phyloP scores from a whole-genome alignment of 2,888 invertebrate species.

The Hypselothyrea guttata region DNA sequence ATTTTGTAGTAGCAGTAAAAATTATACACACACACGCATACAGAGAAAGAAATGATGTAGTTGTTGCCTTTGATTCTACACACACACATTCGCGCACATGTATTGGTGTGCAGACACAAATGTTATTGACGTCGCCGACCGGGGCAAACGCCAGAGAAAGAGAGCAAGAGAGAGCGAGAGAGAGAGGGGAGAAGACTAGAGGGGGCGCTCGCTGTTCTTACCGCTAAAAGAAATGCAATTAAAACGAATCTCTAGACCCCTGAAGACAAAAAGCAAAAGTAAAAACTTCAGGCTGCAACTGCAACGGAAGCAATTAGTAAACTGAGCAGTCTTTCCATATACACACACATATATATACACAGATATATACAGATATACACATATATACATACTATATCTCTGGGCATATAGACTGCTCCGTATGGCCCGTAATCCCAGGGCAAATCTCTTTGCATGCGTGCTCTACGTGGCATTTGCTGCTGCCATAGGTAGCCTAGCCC shows the following conservation, averaged over 20 bases:
- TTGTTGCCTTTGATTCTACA: slow-evolving; percentile 48
- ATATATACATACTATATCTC: background rate
- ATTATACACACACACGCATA: slow-evolving; percentile 1
- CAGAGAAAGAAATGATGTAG: slow-evolving; percentile 9
- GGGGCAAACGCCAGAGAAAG: slow-evolving; percentile 45
- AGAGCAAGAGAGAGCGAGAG: slow-evolving; percentile 11
- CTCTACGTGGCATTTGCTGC: slow-evolving; percentile 68
- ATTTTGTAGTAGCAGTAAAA: slow-evolving; percentile 14
- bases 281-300: slow-evolving; percentile 53
- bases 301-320: slow-evolving; percentile 81
- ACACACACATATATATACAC: background rate
- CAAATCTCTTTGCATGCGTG: slow-evolving; percentile 69
- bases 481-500: background rate
- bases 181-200: background rate
- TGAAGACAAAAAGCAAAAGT: slow-evolving; percentile 7
- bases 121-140: slow-evolving; percentile 70
- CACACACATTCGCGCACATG: slow-evolving; percentile 13
- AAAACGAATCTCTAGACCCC: slow-evolving; percentile 74
- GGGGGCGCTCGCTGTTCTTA: slow-evolving; percentile 44
- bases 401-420: slow-evolving; percentile 1
- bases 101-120: slow-evolving; percentile 56
- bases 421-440: slow-evolving; percentile 55
- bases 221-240: slow-evolving; percentile 78
- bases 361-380: background rate
- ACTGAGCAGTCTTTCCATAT: slow-evolving; percentile 66